Evolutionary conservation across 2,888 invertebrate species (phyloP), one percentile per base, ranked within the genome.

Genomic region (Platynereis dumerilii): DNA sequence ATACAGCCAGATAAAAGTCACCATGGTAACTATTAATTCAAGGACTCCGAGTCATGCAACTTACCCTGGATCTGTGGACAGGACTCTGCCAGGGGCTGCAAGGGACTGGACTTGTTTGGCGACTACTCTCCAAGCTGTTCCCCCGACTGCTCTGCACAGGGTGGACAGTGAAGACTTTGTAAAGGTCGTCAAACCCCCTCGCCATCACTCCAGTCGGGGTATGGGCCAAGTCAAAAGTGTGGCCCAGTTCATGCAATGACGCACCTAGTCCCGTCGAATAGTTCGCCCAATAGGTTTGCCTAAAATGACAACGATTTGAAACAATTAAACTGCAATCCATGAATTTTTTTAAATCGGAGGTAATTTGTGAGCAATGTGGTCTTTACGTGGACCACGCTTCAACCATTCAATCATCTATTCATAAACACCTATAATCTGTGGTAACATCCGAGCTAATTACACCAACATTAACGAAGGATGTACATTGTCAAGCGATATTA

Each of bases 161-260:
- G 15, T 64, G 79, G 29, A 80, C 75, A 5, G 75, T 79, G 66
- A 80, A 81, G 44, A 81, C 78, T 66, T 76, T 52, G 64, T 83
- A 76, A 44, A 83, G 74, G 71, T 83, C 83, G 69, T 83, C 83
- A 72, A 83, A 83, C 17, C 83, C 83, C 3, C 83, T 73, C 7
- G 93, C 93, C 97, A 97, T 97, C 66, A 97, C 92, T 22, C 96
- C 96, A 73, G 91, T 89, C 74, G 89, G 88, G 0, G 94, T 92
- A 81, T 97, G 96, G 0, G 94, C 96, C 65, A 97, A 87, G 85
- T 96, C 94, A 83, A 97, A 94, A 0, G 93, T 93, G 82, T 97
- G 97, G 20, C 93, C 93, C 56, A 97, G 87, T 87, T 97, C 97
- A 83, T 97, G 97, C 48, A 94, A 90, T 10, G 93, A 91, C 20